Evolutionary conservation across 2,797 vertebrate genomes (phyloP), one percentile per base, ranked within the genome.

Genomic region (Staurois parvus): DNA sequence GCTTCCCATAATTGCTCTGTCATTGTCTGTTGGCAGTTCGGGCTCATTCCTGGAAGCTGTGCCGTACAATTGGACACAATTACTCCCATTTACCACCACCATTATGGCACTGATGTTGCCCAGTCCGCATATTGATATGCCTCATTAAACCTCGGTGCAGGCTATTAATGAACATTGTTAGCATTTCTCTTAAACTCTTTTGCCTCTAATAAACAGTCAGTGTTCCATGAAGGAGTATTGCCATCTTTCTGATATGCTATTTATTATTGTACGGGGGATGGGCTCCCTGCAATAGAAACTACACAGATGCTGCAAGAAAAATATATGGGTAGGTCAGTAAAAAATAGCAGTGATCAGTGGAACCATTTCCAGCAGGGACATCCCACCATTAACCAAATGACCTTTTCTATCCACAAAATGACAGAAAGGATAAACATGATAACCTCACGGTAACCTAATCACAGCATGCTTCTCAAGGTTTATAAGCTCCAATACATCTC

Each of bases 141-240:
- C 98, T 99, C 98, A 99, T 99, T 98, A 99, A 98, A 97, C 94
- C 95, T 94, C 96, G 97, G 97, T 97, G 96, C 96, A 96, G 96
- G 95, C 97, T 97, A 99, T 99, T 99, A 99, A 99, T 98, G 97
- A 97, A 98, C 97, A 97, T 96, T 99, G 97, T 99, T 99, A 99
- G 97, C 97, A 99, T 98, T 99, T 98, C 97, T 97, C 97, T 99
- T 98, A 97, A 97, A 98, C 96, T 98, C 97, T 93, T 95, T 95
- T 94, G 96, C 95, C 95, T 96, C 98, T 99, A 99, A 99, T 99
- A 99, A 99, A 99, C 97, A 99, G 97, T 96, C 97, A 98, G 97
- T 97, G 97, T 98, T 98, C 97, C 98, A 99, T 99, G 98, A 99
- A 98, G 97, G 97, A 98, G 96, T 96, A 96, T 96, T 96, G 95